Evolutionary conservation across 2,888 invertebrate species (phyloP).

Genomic region (Trimorus sp.): DNA sequence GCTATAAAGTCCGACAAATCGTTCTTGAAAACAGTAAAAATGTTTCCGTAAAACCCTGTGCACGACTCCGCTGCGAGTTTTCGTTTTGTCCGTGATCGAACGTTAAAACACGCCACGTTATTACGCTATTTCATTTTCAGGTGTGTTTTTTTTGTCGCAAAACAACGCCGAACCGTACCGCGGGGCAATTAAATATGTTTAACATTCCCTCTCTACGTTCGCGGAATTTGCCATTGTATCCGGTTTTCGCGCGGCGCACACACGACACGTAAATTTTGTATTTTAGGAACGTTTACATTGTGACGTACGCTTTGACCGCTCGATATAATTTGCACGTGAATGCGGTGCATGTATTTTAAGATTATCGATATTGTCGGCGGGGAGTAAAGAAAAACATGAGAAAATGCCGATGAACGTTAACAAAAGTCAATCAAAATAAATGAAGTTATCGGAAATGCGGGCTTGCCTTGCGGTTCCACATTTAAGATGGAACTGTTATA

Average conservation of each 20-base stretch:
- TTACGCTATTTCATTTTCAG: neutral
- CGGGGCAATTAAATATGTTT: conserved; percentile 50
- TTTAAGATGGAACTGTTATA: too few relatives aligned
- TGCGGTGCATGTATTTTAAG: conserved; percentile 28
- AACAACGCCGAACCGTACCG: conserved; percentile 26
- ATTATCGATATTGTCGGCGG: conserved; percentile 25
- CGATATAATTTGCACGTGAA: conserved; percentile 29
- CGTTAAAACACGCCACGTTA: too few relatives aligned
- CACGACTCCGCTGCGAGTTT: too few relatives aligned
- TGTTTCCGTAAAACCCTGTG: too few relatives aligned
- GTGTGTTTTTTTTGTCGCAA: conserved; percentile 25
- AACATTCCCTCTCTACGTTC: conserved; percentile 30
- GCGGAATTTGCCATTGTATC: conserved; percentile 22
- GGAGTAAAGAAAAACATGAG: neutral
- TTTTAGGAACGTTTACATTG: conserved; percentile 49
- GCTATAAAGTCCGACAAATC: neutral
- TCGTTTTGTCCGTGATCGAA: too few relatives aligned
- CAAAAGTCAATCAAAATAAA: too few relatives aligned
- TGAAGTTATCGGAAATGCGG: too few relatives aligned
- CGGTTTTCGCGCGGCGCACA: too few relatives aligned
- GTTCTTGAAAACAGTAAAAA: too few relatives aligned
- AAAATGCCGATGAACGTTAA: too few relatives aligned
- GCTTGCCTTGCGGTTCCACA: too few relatives aligned
- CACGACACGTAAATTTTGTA: conserved; percentile 31
- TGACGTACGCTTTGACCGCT: conserved; percentile 25